phyloP scores from a whole-genome alignment of 2,113 vertebrate species.

The Terrapene triunguis region DNA sequence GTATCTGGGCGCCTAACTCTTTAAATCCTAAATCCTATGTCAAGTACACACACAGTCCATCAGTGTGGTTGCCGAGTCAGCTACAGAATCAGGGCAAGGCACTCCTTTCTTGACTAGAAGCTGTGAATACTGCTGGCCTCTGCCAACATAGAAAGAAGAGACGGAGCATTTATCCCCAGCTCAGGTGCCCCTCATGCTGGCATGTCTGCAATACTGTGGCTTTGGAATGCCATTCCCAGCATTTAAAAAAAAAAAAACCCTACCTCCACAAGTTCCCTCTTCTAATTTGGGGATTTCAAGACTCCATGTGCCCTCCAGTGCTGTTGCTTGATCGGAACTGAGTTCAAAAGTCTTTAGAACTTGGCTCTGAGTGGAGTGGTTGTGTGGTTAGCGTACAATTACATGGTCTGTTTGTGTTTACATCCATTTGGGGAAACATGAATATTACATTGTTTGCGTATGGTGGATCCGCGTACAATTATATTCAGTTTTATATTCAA shows the following conservation, averaged over 20 bases:
- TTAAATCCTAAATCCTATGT: background rate
- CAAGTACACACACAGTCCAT: background rate
- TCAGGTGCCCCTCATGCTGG: background rate
- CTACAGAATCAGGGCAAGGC: background rate
- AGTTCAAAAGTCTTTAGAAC: background rate
- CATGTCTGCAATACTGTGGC: background rate
- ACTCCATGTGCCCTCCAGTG: rapidly evolving
- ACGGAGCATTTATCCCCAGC: background rate
- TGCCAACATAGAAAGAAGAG: background rate
- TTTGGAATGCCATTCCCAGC: background rate
- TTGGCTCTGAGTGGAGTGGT: background rate
- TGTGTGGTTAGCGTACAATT: background rate
- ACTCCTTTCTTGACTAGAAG: background rate
- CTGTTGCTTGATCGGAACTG: background rate
- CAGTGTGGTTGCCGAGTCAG: background rate
- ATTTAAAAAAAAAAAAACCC: background rate
- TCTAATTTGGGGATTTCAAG: background rate
- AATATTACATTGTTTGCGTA: background rate
- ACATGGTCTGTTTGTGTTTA: background rate
- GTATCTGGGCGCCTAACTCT: background rate
- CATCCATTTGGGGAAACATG: background rate
- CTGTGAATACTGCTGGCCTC: background rate
- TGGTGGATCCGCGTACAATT: background rate
- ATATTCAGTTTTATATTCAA: background rate
- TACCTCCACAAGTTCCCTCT: background rate